Percentiles rank a stretch among this genome's conserved stretches.
These are phyloP conservation scores for Pentalonia nigronervosa DNA, from an alignment of 1,140 invertebrate genomes.

Conservation along the genomic window DNA sequence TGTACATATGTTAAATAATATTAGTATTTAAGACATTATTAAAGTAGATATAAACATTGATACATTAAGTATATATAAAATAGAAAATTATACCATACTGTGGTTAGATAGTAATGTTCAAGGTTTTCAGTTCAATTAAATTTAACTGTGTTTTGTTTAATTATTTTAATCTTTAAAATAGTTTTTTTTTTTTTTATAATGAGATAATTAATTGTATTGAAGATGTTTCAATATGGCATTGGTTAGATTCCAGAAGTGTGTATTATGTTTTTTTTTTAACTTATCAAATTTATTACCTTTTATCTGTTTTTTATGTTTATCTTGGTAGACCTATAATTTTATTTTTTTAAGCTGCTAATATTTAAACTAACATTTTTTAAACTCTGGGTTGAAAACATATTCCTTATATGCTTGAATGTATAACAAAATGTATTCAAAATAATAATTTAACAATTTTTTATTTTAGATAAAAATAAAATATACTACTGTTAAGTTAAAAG, in stretches of 20 bases:
- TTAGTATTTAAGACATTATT: background rate
- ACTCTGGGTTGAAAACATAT: background rate
- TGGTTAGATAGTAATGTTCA: background rate
- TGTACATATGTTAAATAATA: background rate
- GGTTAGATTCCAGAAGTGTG: slow-evolving; percentile 10
- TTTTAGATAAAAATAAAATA: background rate
- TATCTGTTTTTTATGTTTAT: background rate
- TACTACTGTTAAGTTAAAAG: background rate
- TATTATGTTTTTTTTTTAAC: background rate
- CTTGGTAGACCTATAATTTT: background rate
- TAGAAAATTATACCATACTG: background rate
- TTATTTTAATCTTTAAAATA: slow-evolving; percentile 34
- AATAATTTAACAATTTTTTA: background rate
- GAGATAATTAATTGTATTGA: slow-evolving; percentile 12
- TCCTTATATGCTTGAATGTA: background rate
- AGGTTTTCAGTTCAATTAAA: slow-evolving; percentile 43
- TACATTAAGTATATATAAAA: background rate
- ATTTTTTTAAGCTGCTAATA: background rate
- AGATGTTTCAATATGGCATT: slow-evolving; percentile 13
- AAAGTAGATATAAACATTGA: background rate
- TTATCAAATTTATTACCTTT: slow-evolving; percentile 7
- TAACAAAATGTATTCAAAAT: background rate
- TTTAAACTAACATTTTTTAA: slow-evolving; percentile 17
- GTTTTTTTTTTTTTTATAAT: background rate
- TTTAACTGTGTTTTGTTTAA: slow-evolving; percentile 38